Percentiles rank a stretch among this genome's conserved stretches.
phyloP scores from a whole-genome alignment of 1,140 invertebrate genomes.

The Calliphora vicina region DNA sequence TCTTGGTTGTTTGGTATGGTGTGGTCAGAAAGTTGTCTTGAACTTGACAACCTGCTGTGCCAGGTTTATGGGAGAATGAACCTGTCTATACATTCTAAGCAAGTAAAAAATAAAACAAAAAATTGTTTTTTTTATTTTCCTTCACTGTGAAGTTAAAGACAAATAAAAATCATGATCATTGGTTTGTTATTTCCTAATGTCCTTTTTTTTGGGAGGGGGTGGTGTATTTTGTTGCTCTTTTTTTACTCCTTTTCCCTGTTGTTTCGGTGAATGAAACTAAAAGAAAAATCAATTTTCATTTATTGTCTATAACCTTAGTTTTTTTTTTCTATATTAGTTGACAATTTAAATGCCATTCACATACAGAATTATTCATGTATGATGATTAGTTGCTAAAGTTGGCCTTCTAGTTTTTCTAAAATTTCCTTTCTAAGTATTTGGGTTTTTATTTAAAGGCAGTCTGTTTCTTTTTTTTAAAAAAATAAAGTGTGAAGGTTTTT shows the following conservation, averaged over 20 bases:
- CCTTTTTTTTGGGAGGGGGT: background rate
- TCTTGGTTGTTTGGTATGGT: background rate
- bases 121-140: background rate
- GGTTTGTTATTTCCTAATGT: background rate
- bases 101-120: background rate
- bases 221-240: too few relatives aligned
- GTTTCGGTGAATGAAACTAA: background rate
- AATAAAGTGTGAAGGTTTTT: too few relatives aligned
- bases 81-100: conserved; percentile 46
- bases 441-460: background rate
- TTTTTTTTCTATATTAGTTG: background rate
- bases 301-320: background rate
- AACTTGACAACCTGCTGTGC: conserved; percentile 54
- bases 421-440: background rate
- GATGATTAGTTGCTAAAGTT: background rate
- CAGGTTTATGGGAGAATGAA: conserved; percentile 62
- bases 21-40: conserved; percentile 21
- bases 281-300: background rate
- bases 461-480: background rate
- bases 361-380: background rate
- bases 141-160: background rate
- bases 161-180: background rate
- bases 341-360: background rate
- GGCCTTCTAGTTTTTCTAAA: background rate
- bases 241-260: too few relatives aligned